These are phyloP conservation scores for Dasyornis broadbenti DNA, from an alignment of 2,113 vertebrate species.

Conservation along the genomic window DNA sequence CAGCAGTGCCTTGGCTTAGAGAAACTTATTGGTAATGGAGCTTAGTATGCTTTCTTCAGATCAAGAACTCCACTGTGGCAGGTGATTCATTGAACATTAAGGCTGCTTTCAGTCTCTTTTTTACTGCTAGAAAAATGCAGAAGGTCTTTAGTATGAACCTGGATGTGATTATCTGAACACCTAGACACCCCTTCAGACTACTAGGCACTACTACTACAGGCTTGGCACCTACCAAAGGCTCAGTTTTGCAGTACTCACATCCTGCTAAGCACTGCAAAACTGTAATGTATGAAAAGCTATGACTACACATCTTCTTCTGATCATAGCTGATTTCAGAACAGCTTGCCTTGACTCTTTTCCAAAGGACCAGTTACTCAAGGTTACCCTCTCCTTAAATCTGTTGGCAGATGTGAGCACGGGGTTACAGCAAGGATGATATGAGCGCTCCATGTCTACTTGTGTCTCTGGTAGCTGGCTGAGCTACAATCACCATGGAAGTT, in stretches of 20 bases:
- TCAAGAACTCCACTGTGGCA: neutral
- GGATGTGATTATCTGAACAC: neutral
- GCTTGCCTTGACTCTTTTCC: neutral
- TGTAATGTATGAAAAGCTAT: neutral
- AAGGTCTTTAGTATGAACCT: neutral
- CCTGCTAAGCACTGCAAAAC: neutral
- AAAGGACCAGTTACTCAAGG: neutral
- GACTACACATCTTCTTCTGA: neutral
- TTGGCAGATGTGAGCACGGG: neutral
- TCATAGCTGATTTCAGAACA: neutral
- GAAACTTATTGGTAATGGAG: neutral
- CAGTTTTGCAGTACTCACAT: neutral
- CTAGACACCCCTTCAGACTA: neutral
- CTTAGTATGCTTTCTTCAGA: neutral
- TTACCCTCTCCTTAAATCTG: neutral
- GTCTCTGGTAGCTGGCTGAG: neutral
- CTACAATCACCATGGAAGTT: slow-evolving; percentile 32
- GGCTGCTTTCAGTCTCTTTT: neutral
- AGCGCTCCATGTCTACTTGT: neutral
- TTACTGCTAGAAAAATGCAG: neutral
- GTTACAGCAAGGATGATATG: neutral
- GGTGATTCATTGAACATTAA: neutral
- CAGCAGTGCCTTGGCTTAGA: neutral
- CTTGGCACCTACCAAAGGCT: neutral
- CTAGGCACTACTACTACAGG: neutral